Conservation (phyloP, 2,888 invertebrate species). For the Apamea monoglypha region DNA sequence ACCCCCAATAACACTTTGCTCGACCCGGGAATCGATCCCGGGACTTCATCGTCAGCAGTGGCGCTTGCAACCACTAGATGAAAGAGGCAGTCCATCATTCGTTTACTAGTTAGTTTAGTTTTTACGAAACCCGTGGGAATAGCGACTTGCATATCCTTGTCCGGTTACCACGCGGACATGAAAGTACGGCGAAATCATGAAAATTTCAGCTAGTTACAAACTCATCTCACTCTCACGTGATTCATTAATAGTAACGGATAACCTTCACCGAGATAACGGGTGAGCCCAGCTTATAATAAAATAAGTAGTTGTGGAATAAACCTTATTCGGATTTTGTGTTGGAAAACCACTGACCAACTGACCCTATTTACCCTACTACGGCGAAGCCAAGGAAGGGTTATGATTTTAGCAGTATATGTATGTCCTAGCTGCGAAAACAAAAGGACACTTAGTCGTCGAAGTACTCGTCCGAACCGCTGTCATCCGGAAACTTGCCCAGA, state of each 20-base stretch:
- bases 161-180: not conserved
- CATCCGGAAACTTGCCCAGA: not conserved
- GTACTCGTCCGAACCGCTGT: not conserved
- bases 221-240: slow-evolving; percentile 31
- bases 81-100: too few relatives aligned
- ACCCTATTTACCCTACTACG: not conserved
- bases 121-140: not conserved
- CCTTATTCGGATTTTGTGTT: not conserved
- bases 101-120: too few relatives aligned
- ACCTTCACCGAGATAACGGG: slow-evolving; percentile 10
- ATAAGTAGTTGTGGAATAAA: not conserved
- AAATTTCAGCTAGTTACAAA: slow-evolving; percentile 53
- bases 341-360: slow-evolving; percentile 7
- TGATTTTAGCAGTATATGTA: not conserved
- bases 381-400: not conserved
- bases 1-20: too few relatives aligned
- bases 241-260: slow-evolving; percentile 43
- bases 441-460: too few relatives aligned
- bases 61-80: too few relatives aligned
- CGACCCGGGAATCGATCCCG: too few relatives aligned
- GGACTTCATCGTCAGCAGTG: too few relatives aligned
- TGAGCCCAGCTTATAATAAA: slow-evolving; percentile 14
- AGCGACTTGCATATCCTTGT: not conserved
- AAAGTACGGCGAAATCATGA: slow-evolving; percentile 22
- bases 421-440: too few relatives aligned